Evolutionary conservation across 2,113 vertebrate species (phyloP).

Genomic region (Prionailurus bengalensis): DNA sequence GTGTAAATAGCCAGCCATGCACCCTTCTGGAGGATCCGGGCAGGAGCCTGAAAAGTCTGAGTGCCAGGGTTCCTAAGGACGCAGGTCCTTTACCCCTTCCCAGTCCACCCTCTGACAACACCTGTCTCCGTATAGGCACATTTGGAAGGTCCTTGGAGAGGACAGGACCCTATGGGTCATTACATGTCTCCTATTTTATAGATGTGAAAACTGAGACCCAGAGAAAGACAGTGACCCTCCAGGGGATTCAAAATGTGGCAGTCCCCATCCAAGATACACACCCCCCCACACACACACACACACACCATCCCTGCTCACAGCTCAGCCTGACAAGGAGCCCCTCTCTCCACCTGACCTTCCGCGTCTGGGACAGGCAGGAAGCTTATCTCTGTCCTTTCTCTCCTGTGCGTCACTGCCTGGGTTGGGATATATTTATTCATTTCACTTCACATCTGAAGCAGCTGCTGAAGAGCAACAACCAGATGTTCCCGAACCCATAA

Average conservation of each 20-base stretch:
- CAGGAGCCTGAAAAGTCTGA: neutral
- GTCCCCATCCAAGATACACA: neutral
- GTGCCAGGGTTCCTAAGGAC: neutral
- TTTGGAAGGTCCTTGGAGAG: neutral
- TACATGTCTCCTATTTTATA: neutral
- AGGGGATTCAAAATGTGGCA: neutral
- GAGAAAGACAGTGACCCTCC: neutral
- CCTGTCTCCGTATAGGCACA: neutral
- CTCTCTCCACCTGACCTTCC: slow-evolving; percentile 41
- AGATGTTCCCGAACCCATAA: neutral
- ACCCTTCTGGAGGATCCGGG: slow-evolving; percentile 37
- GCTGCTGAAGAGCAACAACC: neutral
- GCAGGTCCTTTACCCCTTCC: neutral
- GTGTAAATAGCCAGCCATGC: slow-evolving; percentile 75
- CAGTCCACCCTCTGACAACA: neutral
- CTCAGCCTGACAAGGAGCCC: neutral
- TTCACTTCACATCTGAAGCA: slow-evolving; percentile 46
- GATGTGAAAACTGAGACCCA: slow-evolving; percentile 30
- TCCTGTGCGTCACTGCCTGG: slow-evolving; percentile 58
- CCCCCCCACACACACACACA: neutral
- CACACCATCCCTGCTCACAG: neutral
- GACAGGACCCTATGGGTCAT: neutral
- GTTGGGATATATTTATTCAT: slow-evolving; percentile 16
- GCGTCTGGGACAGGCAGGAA: slow-evolving; percentile 25
- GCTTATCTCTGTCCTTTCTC: slow-evolving; percentile 63